phyloP scores from a whole-genome alignment of 2,113 vertebrate genomes.

The Thomomys bottae region DNA sequence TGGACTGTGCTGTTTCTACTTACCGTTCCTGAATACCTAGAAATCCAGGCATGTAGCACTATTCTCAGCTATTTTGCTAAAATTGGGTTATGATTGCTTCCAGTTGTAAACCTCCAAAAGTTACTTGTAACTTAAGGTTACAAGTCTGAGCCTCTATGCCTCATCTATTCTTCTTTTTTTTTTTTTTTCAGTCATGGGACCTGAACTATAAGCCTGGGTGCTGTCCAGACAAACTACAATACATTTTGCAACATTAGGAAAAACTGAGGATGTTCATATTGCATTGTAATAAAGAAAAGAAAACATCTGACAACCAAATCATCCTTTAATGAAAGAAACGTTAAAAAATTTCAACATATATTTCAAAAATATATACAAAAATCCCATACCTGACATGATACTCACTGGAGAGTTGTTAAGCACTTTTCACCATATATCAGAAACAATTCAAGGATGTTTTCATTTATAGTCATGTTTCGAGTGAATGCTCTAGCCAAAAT shows the following conservation, averaged over 20 bases:
- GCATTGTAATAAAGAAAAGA: background rate
- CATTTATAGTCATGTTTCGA: too few species aligned
- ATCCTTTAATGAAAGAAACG: background rate
- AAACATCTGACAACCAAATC: background rate
- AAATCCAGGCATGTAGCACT: too few species aligned
- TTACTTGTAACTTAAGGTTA: too few species aligned
- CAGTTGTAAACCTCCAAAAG: too few species aligned
- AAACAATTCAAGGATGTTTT: background rate
- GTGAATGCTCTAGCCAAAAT: too few species aligned
- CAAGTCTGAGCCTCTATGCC: background rate
- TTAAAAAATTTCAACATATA: background rate
- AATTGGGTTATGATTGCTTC: too few species aligned
- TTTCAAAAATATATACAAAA: background rate
- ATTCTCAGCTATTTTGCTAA: too few species aligned
- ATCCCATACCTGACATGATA: background rate
- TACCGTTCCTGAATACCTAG: too few species aligned
- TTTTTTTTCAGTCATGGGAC: too few species aligned
- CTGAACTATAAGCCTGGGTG: too few species aligned
- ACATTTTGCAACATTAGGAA: background rate
- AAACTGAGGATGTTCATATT: background rate
- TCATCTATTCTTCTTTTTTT: background rate
- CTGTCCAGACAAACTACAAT: too few species aligned
- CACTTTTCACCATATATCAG: background rate
- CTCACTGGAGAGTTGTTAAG: background rate
- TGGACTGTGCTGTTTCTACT: too few species aligned